Base-by-base conservation (phyloP, 2,888 invertebrate species). In the Baccha elongata region DNA sequence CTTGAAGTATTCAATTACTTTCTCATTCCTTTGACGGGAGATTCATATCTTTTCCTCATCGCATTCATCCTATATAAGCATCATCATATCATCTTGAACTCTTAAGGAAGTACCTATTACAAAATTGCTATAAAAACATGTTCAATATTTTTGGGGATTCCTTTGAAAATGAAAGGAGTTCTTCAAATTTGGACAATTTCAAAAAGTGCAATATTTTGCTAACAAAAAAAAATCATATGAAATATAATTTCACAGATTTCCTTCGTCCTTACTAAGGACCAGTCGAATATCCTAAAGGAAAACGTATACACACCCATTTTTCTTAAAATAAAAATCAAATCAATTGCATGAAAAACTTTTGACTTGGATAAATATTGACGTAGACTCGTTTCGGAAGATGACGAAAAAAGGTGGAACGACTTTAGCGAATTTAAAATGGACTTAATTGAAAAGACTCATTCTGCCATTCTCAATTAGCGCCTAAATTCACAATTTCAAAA, bases 1-100 rank as follows among this genome's bases (percentile, higher is more conserved):
- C 72, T 78, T 50, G 58, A 60, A n/a, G 64, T 72, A 78, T 78
- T 78, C 71, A 78, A 78, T 72, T 78, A 78, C 78, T 67, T 50
- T 29, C 50, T 44, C 44, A 58, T 50, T 17, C 15, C n/a, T 19
- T 50, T 15, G n/a, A 15, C 10, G 44, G 65, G 52, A 52, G 44
- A 72, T 72, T 72, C 65, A 78, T 78, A 65, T 58, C 48, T 55
- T 21, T 21, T 15, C 19, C 42, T 42, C 32, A 32, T 53, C 35
- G 52, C 11, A 53, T 29, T 40, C 17, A 23, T 40, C 62, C 46
- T 37, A 55, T 37, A 55, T 65, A 65, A 29, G 15, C 37, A 21
- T 42, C 13, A 35, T 40, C 52, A 35, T 50, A n/a, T 48, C 29
- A 32, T 46, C 53, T 50, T 67, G 42, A 23, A 35, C 26, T 58